phyloP scores from a whole-genome alignment of 2,113 vertebrate genomes.

The Gallinago media region DNA sequence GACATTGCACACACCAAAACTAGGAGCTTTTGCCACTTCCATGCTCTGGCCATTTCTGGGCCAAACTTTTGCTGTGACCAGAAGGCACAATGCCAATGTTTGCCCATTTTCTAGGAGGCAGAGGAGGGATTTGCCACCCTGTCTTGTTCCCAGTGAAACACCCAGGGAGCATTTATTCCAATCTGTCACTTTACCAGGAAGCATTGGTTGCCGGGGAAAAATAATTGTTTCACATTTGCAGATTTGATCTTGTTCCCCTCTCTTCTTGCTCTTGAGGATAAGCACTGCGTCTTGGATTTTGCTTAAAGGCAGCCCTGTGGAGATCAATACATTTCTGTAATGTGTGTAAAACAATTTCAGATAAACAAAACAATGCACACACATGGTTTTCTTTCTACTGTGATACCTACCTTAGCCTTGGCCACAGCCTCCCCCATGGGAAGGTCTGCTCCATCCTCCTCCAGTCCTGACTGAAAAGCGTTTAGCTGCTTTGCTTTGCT shows the following conservation, averaged over 20 bases:
- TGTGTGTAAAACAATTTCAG: background rate
- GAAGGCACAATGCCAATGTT: background rate
- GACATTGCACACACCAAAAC: background rate
- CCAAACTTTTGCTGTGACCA: background rate
- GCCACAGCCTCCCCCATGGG: background rate
- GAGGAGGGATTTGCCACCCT: background rate
- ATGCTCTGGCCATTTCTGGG: background rate
- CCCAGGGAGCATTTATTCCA: background rate
- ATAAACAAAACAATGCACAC: background rate
- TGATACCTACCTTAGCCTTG: background rate
- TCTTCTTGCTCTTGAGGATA: background rate
- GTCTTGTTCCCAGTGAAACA: background rate
- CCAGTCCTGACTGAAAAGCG: background rate
- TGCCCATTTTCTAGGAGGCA: background rate
- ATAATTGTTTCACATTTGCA: rapidly evolving
- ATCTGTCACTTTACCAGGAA: background rate
- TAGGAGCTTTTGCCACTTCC: background rate
- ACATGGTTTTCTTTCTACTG: background rate
- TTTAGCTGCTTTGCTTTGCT: background rate
- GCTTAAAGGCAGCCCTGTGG: background rate
- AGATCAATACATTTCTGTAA: background rate
- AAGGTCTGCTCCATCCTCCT: background rate
- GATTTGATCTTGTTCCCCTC: background rate
- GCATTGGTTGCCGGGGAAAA: background rate
- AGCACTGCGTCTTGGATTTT: background rate